A percentile compares a stretch with the other conserved stretches of the same genome.
Conservation (phyloP, 2,113 vertebrate genomes). For the Phainopepla nitens region DNA sequence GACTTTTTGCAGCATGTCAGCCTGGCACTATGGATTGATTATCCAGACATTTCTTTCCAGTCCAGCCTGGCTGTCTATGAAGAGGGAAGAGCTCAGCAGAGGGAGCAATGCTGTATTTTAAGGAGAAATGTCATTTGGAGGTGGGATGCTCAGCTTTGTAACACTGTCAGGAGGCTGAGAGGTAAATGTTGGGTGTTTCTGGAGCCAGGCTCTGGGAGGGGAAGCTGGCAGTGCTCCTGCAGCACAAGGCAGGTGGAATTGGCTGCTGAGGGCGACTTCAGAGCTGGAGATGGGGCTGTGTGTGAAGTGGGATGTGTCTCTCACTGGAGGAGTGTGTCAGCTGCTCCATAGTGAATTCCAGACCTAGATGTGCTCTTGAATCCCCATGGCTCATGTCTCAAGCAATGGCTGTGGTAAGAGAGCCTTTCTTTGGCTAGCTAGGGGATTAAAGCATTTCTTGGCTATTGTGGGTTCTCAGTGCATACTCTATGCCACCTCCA, state of each 20-base stretch:
- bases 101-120: not conserved
- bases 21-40: not conserved
- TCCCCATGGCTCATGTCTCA: not conserved
- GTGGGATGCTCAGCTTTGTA: not conserved
- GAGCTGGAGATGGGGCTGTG: not conserved
- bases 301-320: rapidly evolving
- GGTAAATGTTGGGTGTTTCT: not conserved
- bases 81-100: not conserved
- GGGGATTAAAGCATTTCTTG: not conserved
- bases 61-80: too few relatives aligned
- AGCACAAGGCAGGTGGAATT: not conserved
- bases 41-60: not conserved
- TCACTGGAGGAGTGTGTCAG: rapidly evolving
- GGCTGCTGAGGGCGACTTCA: not conserved
- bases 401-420: not conserved
- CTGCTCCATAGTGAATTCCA: not conserved
- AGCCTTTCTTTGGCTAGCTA: not conserved
- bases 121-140: not conserved
- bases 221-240: not conserved
- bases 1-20: not conserved
- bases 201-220: not conserved
- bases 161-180: not conserved
- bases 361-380: not conserved
- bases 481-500: not conserved
- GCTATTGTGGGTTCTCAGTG: not conserved